Conservation (phyloP, 64 coral and sea anemone species). For the Acropora tenuis region DNA sequence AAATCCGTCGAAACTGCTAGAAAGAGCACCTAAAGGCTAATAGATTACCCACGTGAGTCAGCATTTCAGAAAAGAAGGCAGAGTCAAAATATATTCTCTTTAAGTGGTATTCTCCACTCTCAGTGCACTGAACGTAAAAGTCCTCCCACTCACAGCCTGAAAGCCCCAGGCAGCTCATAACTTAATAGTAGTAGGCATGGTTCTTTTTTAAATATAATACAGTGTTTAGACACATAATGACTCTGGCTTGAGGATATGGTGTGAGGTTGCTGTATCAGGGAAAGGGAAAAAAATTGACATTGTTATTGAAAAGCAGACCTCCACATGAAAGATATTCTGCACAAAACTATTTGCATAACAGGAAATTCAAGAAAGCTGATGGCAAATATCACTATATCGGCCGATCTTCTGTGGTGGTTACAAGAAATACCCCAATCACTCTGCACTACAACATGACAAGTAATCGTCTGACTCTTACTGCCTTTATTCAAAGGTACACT, state of each 20-base stretch:
- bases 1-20: neutral
- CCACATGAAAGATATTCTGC: no score
- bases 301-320: no score
- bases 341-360: neutral
- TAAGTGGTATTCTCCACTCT: constrained; percentile 24
- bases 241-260: no score
- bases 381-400: neutral
- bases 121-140: constrained; percentile 19
- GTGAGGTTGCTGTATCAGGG: no score
- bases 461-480: no score
- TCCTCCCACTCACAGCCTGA: constrained; percentile 42
- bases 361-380: constrained; percentile 17
- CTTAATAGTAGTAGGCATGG: constrained; percentile 43
- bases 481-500: no score
- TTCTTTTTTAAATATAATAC: constrained; percentile 23
- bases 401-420: neutral
- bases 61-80: constrained; percentile 11
- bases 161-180: constrained; percentile 49
- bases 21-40: neutral
- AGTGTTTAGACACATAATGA: no score
- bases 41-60: neutral
- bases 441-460: no score
- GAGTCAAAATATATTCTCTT: constrained; percentile 60
- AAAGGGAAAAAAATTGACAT: no score
- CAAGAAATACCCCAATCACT: neutral